Percentiles rank a stretch among this genome's conserved stretches.
phyloP scores from a whole-genome alignment of 2,888 invertebrate genomes.

The Mongoloraphidia duomilia region DNA sequence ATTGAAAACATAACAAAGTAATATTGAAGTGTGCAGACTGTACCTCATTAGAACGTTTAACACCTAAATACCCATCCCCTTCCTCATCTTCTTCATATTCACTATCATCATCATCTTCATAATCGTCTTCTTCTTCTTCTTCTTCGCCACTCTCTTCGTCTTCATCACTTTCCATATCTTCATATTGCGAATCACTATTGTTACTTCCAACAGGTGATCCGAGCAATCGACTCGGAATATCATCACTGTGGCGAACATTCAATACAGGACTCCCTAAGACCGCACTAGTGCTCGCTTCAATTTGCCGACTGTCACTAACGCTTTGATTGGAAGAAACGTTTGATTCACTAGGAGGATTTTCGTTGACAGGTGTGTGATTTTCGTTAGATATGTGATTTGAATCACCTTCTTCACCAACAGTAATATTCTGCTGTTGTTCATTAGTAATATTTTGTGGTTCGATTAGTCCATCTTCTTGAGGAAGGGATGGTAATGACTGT shows the following conservation, averaged over 20 bases:
- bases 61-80: slow-evolving; percentile 22
- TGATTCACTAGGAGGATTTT: too few species aligned
- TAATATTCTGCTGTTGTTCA: too few species aligned
- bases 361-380: too few species aligned
- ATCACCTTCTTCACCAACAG: too few species aligned
- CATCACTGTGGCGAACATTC: not conserved
- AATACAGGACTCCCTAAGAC: too few species aligned
- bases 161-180: not conserved
- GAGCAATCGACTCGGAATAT: not conserved
- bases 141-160: slow-evolving; percentile 9
- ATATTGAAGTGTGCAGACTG: slow-evolving; percentile 2
- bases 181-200: slow-evolving; percentile 1
- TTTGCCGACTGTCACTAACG: too few species aligned
- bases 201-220: slow-evolving; percentile 1
- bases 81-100: slow-evolving; percentile 10
- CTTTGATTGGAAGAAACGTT: too few species aligned
- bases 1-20: not conserved
- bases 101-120: slow-evolving; percentile 10
- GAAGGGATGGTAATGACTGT: too few species aligned
- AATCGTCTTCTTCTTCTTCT: slow-evolving; percentile 11
- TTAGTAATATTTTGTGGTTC: too few species aligned
- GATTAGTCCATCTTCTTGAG: too few species aligned
- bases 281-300: too few species aligned
- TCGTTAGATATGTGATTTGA: too few species aligned
- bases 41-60: slow-evolving; percentile 24